Evolutionary conservation across 2,797 vertebrate species (phyloP).

Genomic region (Tragelaphus eurycerus): DNA sequence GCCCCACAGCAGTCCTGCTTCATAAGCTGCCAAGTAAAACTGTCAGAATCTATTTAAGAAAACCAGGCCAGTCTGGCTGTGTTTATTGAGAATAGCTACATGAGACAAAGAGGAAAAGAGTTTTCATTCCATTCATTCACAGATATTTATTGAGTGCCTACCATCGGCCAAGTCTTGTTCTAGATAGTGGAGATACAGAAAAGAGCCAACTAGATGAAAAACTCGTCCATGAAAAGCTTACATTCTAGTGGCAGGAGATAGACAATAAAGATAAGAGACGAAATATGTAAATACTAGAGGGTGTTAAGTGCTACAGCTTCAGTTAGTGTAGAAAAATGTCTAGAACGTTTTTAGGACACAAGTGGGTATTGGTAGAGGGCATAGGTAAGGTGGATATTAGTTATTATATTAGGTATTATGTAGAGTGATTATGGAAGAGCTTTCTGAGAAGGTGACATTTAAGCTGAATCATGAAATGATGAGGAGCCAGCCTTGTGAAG

Average conservation of each 20-base stretch:
- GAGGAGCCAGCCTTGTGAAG: neutral
- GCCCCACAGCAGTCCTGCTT: neutral
- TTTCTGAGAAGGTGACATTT: neutral
- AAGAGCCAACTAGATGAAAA: neutral
- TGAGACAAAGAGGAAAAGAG: conserved; percentile 21
- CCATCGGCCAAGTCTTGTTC: neutral
- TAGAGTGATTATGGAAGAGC: neutral
- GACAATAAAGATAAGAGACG: neutral
- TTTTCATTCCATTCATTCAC: conserved; percentile 34
- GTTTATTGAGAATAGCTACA: conserved; percentile 40
- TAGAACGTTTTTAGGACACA: neutral
- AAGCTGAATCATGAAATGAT: conserved; percentile 31
- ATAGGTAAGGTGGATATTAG: neutral
- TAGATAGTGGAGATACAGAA: neutral
- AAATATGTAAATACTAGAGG: neutral
- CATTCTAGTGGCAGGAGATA: neutral
- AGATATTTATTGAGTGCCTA: neutral
- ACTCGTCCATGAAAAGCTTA: neutral
- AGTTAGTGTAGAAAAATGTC: neutral
- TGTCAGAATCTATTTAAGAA: conserved; percentile 62
- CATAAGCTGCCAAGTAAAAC: conserved; percentile 54
- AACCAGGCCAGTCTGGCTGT: conserved; percentile 44
- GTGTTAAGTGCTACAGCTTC: neutral
- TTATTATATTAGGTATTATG: neutral
- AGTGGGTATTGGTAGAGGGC: neutral